These are phyloP conservation scores for Mesaphorura yosii DNA, from an alignment of 1,140 invertebrate species.

Conservation along the genomic window DNA sequence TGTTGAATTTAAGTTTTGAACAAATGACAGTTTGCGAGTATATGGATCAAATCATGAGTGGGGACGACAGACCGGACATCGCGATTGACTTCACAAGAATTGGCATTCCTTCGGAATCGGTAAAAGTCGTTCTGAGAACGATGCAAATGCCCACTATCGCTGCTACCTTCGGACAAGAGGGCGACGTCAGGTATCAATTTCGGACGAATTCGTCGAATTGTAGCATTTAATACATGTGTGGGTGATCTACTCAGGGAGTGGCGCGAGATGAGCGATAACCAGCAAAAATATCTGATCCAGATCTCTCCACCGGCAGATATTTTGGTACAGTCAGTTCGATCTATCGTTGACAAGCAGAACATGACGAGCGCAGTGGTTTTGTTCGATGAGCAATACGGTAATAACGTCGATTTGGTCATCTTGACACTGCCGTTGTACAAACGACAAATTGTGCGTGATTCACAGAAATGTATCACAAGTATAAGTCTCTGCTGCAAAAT, in stretches of 20 bases:
- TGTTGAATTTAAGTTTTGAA: background rate
- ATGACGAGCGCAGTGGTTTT: conserved; percentile 82
- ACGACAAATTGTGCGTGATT: background rate
- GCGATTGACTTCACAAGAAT: conserved; percentile 65
- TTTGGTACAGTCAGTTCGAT: conserved; percentile 64
- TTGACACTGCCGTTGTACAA: background rate
- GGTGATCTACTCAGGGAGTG: conserved; percentile 19
- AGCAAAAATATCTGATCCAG: conserved; percentile 25
- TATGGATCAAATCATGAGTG: conserved; percentile 50
- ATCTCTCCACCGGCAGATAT: conserved; percentile 70
- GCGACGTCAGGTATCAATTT: conserved; percentile 48
- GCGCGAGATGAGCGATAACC: conserved; percentile 16
- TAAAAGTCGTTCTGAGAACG: conserved; percentile 65
- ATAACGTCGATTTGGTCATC: conserved; percentile 13
- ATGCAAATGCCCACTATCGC: conserved; percentile 68
- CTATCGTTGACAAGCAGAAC: conserved; percentile 65
- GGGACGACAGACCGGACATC: conserved; percentile 55
- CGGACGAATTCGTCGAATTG: background rate
- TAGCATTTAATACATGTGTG: background rate
- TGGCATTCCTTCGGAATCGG: conserved; percentile 62
- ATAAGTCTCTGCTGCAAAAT: conserved; percentile 74
- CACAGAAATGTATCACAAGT: conserved; percentile 78
- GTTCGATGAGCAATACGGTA: conserved; percentile 74
- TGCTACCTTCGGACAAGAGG: conserved; percentile 66
- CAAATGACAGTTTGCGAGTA: conserved; percentile 49